Evolutionary conservation across 2,113 vertebrate genomes (phyloP).

Genomic region (Ictalurus furcatus): DNA sequence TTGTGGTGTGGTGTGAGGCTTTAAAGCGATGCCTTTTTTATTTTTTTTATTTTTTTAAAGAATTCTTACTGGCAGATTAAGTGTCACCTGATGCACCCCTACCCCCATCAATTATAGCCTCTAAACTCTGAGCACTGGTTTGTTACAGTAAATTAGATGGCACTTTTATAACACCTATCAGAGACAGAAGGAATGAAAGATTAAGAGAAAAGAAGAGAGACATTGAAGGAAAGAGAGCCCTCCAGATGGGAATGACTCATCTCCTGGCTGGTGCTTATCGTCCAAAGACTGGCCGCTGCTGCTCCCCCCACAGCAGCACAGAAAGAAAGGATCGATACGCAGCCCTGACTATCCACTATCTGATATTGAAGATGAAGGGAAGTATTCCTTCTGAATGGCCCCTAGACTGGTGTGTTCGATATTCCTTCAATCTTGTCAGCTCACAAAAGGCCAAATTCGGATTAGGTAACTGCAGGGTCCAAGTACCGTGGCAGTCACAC

Average conservation of each 20-base stretch:
- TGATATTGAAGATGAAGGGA: slow-evolving; percentile 56
- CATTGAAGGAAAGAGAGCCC: slow-evolving; percentile 2
- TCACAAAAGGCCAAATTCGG: slow-evolving; percentile 45
- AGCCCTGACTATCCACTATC: slow-evolving; percentile 51
- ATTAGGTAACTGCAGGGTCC: slow-evolving; percentile 38
- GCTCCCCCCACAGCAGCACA: slow-evolving; percentile 28
- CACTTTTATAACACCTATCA: slow-evolving; percentile 32
- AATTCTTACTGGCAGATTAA: slow-evolving; percentile 43
- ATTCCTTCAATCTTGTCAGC: slow-evolving; percentile 42
- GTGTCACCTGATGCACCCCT: slow-evolving; percentile 9
- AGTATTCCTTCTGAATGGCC: slow-evolving; percentile 48
- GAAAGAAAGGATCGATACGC: slow-evolving; percentile 51
- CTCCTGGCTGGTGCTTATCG: slow-evolving; percentile 49
- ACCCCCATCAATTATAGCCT: slow-evolving; percentile 35
- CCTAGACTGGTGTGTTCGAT: slow-evolving; percentile 45
- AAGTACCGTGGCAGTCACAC: neutral
- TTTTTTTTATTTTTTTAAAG: neutral
- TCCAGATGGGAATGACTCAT: slow-evolving; percentile 56
- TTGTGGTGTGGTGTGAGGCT: neutral
- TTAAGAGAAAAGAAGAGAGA: slow-evolving; percentile 1
- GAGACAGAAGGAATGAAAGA: neutral
- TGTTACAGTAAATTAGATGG: slow-evolving; percentile 49
- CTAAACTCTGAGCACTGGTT: slow-evolving; percentile 32
- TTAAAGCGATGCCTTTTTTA: neutral
- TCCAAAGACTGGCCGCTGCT: slow-evolving; percentile 41